phyloP scores from a whole-genome alignment of 2,797 vertebrate species.

The Poecilia gillii region DNA sequence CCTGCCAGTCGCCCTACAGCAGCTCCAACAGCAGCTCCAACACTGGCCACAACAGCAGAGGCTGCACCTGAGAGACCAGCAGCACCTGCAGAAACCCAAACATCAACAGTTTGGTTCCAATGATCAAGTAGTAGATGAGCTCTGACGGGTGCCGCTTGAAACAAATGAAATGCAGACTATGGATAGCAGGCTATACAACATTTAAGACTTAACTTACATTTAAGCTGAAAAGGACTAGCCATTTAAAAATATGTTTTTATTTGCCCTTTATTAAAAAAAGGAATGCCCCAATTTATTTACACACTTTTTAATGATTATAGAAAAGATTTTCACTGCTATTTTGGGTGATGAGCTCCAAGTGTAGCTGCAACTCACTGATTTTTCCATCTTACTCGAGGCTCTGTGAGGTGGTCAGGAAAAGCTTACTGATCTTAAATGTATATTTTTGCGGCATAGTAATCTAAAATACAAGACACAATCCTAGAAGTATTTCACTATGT shows the following conservation, averaged over 20 bases:
- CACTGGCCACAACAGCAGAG: slow-evolving; percentile 6
- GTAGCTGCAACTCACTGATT: no score
- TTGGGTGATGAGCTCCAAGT: no score
- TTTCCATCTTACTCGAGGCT: no score
- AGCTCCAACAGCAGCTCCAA: not conserved
- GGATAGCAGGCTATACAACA: not conserved
- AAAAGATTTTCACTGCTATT: not conserved
- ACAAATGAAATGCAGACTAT: not conserved
- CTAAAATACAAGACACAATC: no score
- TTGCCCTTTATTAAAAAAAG: not conserved
- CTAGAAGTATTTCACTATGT: no score
- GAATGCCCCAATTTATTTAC: not conserved
- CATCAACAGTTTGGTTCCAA: not conserved
- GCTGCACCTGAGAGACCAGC: not conserved
- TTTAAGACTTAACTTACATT: not conserved
- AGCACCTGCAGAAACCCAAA: slow-evolving; percentile 10
- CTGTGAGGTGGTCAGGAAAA: no score
- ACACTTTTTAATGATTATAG: not conserved
- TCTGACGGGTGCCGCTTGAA: not conserved
- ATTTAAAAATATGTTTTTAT: not conserved
- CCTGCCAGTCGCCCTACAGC: not conserved
- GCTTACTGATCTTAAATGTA: no score
- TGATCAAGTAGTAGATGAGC: not conserved
- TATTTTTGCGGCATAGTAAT: no score
- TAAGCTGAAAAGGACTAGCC: not conserved